These are phyloP conservation scores for Aplodontia rufa DNA, from an alignment of 2,113 vertebrate species.

Conservation along the genomic window DNA sequence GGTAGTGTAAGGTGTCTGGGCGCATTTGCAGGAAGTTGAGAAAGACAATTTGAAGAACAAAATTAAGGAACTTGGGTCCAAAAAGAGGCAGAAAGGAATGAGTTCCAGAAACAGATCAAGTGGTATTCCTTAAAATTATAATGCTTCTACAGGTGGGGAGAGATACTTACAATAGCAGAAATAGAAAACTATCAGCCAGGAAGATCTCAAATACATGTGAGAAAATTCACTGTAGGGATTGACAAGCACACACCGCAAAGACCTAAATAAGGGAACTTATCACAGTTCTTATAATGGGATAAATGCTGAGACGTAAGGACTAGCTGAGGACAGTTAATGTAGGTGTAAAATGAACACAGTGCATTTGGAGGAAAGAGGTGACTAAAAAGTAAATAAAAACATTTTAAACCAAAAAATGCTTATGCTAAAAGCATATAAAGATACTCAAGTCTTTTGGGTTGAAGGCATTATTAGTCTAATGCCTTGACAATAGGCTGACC, in stretches of 20 bases:
- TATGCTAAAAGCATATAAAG: not conserved
- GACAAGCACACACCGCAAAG: not conserved
- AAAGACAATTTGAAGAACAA: not conserved
- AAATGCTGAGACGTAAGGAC: not conserved
- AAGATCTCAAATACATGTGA: not conserved
- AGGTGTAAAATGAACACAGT: not conserved
- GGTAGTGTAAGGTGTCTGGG: not conserved
- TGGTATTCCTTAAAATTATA: not conserved
- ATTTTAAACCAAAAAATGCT: not conserved
- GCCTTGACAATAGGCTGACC: not conserved
- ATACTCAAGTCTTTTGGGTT: not conserved
- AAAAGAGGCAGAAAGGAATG: not conserved
- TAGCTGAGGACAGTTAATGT: not conserved
- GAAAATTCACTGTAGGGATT: not conserved
- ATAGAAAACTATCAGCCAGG: not conserved
- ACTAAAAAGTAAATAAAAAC: not conserved
- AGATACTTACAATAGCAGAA: not conserved
- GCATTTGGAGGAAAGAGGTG: not conserved
- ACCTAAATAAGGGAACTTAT: not conserved
- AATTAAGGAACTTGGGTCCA: not conserved
- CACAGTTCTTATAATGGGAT: not conserved
- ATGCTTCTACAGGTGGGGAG: not conserved
- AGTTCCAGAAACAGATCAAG: not conserved
- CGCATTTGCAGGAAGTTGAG: not conserved
- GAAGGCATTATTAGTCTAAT: not conserved